Evolutionary conservation across 2,888 invertebrate genomes (phyloP).

Genomic region (Idaea aversata): DNA sequence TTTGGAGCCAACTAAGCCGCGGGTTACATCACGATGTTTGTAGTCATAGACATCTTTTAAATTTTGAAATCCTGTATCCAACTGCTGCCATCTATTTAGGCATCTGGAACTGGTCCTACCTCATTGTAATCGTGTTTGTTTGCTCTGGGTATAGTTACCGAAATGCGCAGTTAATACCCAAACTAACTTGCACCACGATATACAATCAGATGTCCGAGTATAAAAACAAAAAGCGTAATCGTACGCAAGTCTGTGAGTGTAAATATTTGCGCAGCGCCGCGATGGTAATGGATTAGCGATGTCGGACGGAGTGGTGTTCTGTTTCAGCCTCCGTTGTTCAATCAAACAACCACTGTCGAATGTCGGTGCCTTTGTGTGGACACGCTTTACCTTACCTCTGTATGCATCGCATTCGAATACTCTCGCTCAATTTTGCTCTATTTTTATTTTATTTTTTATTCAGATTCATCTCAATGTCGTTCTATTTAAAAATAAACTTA

Average conservation of each 20-base stretch:
- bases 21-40: too few relatives aligned
- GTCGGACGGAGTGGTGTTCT: conserved; percentile 52
- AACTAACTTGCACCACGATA: conserved; percentile 9
- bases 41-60: too few relatives aligned
- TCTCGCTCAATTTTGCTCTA: too few relatives aligned
- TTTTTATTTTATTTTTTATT: too few relatives aligned
- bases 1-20: too few relatives aligned
- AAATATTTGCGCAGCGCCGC: conserved; percentile 47
- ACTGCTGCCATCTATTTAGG: too few relatives aligned
- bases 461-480: too few relatives aligned
- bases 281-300: conserved; percentile 63
- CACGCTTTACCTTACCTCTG: conserved; percentile 4
- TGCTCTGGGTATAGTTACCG: background rate
- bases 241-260: conserved; percentile 44
- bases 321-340: conserved; percentile 47
- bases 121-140: background rate
- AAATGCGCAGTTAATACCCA: conserved; percentile 1
- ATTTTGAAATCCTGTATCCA: too few relatives aligned
- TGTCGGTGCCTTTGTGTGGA: conserved; percentile 39
- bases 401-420: background rate
- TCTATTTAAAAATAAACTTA: too few relatives aligned
- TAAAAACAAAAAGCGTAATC: conserved; percentile 44
- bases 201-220: background rate
- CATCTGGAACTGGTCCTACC: too few relatives aligned
- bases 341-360: conserved; percentile 35